Conservation (phyloP, 2,888 invertebrate genomes). For the Oeneis ivallda region DNA sequence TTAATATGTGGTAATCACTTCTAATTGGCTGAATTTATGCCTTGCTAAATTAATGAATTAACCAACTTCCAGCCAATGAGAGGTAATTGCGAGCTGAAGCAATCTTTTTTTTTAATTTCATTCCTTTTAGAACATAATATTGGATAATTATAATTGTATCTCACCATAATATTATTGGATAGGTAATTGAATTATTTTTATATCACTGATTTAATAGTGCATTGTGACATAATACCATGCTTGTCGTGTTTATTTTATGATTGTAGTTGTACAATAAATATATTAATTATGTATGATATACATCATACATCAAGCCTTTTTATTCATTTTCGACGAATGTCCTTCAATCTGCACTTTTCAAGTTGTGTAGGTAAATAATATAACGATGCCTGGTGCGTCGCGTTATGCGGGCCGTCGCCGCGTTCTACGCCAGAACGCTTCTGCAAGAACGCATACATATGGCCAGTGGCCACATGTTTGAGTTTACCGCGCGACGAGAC, state of each 20-base stretch:
- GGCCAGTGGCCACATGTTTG: no score
- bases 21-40: no score
- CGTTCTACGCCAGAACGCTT: no score
- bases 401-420: no score
- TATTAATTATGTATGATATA: conserved; percentile 18
- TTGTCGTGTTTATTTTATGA: conserved; percentile 37
- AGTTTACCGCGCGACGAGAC: no score
- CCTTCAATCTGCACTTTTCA: not conserved
- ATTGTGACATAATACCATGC: conserved; percentile 33
- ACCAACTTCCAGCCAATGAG: no score
- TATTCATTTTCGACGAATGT: not conserved
- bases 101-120: not conserved
- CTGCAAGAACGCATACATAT: no score
- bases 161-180: not conserved
- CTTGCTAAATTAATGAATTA: no score
- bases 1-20: not conserved
- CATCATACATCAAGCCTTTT: not conserved
- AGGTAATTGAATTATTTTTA: conserved; percentile 10
- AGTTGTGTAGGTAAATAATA: no score
- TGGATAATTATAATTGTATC: conserved; percentile 1
- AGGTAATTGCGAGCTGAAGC: no score
- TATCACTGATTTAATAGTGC: conserved; percentile 16
- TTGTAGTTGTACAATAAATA: conserved; percentile 34
- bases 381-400: no score
- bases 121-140: not conserved